Evolutionary conservation across 1,140 invertebrate genomes (phyloP).

Genomic region (Euura lappo): DNA sequence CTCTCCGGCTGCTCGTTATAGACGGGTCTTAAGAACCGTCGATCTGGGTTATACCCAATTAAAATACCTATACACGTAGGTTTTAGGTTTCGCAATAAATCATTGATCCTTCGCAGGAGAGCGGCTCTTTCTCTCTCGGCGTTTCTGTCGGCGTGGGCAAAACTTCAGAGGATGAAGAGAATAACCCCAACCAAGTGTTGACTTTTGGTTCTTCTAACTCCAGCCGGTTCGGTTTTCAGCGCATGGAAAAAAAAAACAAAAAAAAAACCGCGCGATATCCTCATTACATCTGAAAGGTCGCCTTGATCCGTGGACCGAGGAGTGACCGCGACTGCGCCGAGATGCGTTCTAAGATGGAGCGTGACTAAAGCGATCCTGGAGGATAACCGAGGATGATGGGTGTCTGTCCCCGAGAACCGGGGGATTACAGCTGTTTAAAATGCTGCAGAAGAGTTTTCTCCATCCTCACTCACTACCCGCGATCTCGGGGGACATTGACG

Average conservation of each 20-base stretch:
- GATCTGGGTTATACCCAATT: too few relatives aligned
- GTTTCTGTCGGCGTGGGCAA: slow-evolving; percentile 38
- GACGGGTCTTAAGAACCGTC: too few relatives aligned
- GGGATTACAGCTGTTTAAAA: slow-evolving; percentile 21
- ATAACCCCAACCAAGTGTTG: slow-evolving; percentile 43
- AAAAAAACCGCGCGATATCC: background rate
- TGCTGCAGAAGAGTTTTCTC: slow-evolving; percentile 13
- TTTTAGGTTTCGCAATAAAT: too few relatives aligned
- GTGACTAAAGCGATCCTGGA: background rate
- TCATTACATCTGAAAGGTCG: background rate
- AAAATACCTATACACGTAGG: too few relatives aligned
- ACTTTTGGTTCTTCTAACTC: too few relatives aligned
- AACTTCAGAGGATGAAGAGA: slow-evolving; percentile 15
- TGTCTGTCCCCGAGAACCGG: background rate
- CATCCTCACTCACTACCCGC: background rate
- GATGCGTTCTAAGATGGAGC: background rate
- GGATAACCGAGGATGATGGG: background rate
- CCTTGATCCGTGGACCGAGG: too few relatives aligned
- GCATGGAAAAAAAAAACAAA: too few relatives aligned
- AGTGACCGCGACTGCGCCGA: background rate
- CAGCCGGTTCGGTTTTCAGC: too few relatives aligned
- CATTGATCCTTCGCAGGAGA: too few relatives aligned
- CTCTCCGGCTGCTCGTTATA: too few relatives aligned
- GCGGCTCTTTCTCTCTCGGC: background rate
- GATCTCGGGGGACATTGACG: slow-evolving; percentile 30